phyloP scores from a whole-genome alignment of 2,888 invertebrate genomes.

The Agrochola lota region DNA sequence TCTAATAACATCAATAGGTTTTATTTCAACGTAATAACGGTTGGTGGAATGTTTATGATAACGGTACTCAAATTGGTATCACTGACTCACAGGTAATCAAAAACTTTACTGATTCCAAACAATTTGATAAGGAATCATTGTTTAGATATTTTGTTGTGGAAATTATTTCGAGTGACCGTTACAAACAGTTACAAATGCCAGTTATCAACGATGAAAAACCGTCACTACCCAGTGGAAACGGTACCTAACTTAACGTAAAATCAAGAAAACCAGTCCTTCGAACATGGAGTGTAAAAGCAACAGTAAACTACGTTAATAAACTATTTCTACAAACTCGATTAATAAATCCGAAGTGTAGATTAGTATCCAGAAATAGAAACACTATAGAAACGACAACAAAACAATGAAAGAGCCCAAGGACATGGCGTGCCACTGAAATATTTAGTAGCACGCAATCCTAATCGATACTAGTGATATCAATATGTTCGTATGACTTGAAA shows the following conservation, averaged over 20 bases:
- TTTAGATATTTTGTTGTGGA: not conserved
- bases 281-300: not conserved
- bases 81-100: slow-evolving; percentile 19
- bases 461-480: slow-evolving; percentile 56
- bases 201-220: not conserved
- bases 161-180: slow-evolving; percentile 2
- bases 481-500: slow-evolving; percentile 21
- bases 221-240: not conserved
- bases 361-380: slow-evolving; percentile 57
- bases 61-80: not conserved
- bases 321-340: slow-evolving; percentile 42
- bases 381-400: slow-evolving; percentile 55
- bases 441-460: slow-evolving; percentile 60
- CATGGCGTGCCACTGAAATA: slow-evolving; percentile 60
- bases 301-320: slow-evolving; percentile 28
- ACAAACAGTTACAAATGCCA: not conserved
- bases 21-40: not conserved
- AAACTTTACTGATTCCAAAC: slow-evolving; percentile 22
- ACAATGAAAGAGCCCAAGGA: slow-evolving; percentile 57
- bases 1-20: not conserved
- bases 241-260: not conserved
- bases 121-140: slow-evolving; percentile 2
- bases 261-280: not conserved
- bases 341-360: slow-evolving; percentile 46
- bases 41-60: slow-evolving; percentile 1